Conservation (phyloP, 1,140 invertebrate species). For the Bicyclus anynana region DNA sequence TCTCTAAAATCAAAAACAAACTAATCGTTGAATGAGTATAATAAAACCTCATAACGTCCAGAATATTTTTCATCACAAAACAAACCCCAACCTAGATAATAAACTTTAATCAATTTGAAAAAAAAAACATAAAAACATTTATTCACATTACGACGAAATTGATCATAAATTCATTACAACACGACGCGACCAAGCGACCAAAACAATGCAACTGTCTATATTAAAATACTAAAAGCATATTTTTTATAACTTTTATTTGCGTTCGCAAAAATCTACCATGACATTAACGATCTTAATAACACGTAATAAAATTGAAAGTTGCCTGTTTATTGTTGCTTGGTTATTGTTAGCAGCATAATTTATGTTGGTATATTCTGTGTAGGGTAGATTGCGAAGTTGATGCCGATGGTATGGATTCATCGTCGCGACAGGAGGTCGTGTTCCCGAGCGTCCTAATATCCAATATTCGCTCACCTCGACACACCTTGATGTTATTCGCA, state of each 20-base stretch:
- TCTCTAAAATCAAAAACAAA: too few species aligned
- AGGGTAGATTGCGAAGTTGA: conserved; percentile 34
- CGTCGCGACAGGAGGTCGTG: conserved; percentile 61
- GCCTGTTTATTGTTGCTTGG: neutral
- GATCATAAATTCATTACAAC: conserved; percentile 7
- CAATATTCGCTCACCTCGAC: conserved; percentile 44
- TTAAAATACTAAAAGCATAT: conserved; percentile 55
- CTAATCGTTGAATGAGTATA: too few species aligned
- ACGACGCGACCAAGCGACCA: conserved; percentile 31
- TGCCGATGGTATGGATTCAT: conserved; percentile 28
- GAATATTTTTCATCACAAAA: too few species aligned
- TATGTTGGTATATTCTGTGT: conserved; percentile 21
- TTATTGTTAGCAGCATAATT: neutral
- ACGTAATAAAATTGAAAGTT: conserved; percentile 20
- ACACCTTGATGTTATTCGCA: conserved; percentile 14
- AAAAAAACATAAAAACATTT: neutral
- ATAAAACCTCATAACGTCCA: too few species aligned
- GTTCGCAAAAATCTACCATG: neutral
- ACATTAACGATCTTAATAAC: conserved; percentile 9
- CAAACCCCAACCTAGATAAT: too few species aligned
- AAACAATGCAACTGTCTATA: conserved; percentile 48
- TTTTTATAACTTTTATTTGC: conserved; percentile 8
- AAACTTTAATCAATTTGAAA: neutral
- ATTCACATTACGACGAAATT: neutral
- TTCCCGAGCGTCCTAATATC: conserved; percentile 44